Evolutionary conservation across 2,113 vertebrate species (phyloP).

Genomic region (Nyctereutes procyonoides): DNA sequence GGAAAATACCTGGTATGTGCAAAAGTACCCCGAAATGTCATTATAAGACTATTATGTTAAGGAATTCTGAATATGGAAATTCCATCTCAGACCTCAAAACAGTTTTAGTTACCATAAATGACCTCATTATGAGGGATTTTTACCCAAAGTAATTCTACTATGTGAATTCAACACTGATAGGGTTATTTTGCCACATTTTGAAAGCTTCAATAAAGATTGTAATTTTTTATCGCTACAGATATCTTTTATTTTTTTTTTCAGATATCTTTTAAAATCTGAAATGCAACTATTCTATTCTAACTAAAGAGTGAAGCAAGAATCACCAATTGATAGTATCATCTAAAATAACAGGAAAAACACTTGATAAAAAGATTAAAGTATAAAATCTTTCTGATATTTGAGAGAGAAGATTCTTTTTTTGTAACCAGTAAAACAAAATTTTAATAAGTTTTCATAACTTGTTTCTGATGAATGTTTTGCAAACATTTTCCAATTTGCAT

Average conservation of each 20-base stretch:
- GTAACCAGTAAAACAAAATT: not conserved
- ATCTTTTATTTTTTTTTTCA: not conserved
- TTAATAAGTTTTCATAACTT: not conserved
- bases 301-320: not conserved
- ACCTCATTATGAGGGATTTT: conserved; percentile 28
- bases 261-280: conserved; percentile 30
- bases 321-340: not conserved
- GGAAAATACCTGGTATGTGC: not conserved
- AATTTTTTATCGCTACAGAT: not conserved
- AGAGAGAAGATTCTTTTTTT: not conserved
- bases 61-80: conserved; percentile 25
- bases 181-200: conserved; percentile 22
- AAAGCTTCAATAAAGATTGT: not conserved
- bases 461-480: not conserved
- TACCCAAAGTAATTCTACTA: not conserved
- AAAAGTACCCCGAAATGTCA: not conserved
- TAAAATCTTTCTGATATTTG: conserved; percentile 39
- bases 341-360: not conserved
- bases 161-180: not conserved
- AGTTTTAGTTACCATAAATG: not conserved
- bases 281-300: conserved; percentile 18
- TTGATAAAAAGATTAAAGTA: not conserved
- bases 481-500: not conserved
- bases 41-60: not conserved
- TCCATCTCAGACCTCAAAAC: not conserved